Conservation (phyloP, 2,797 vertebrate genomes). For the Sebastes melanostomus region DNA sequence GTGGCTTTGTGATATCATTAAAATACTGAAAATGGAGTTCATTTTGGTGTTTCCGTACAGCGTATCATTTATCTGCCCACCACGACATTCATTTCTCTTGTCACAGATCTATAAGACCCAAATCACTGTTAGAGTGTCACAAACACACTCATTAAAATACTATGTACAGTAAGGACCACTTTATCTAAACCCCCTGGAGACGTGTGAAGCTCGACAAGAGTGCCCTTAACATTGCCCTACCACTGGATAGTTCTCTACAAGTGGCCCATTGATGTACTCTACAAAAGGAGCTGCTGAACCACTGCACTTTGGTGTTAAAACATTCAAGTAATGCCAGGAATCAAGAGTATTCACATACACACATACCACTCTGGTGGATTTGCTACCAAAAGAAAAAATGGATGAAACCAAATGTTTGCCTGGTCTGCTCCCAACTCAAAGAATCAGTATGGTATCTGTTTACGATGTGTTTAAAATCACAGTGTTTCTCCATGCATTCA, state of each 20-base stretch:
- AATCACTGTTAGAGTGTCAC: constrained; percentile 78
- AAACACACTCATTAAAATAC: constrained; percentile 82
- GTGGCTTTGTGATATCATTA: constrained; percentile 35
- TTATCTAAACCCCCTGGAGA: constrained; percentile 50
- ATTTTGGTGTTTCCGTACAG: constrained; percentile 17
- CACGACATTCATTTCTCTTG: constrained; percentile 42
- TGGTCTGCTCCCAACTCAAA: constrained; percentile 25
- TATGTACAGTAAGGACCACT: constrained; percentile 79
- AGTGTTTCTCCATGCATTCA: constrained; percentile 16
- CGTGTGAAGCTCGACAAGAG: constrained; percentile 36
- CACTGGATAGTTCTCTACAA: constrained; percentile 56
- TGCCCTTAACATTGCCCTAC: constrained; percentile 57
- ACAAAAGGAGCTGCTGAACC: constrained; percentile 56
- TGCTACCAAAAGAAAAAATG: constrained; percentile 36
- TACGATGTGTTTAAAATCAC: constrained; percentile 29
- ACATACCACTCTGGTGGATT: constrained; percentile 47
- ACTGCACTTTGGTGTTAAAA: constrained; percentile 70
- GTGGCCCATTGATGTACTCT: constrained; percentile 53
- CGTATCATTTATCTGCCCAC: constrained; percentile 27
- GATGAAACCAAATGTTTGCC: constrained; percentile 17
- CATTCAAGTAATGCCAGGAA: constrained; percentile 97
- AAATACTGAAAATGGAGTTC: constrained; percentile 15
- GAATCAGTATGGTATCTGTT: constrained; percentile 10
- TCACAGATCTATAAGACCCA: constrained; percentile 87
- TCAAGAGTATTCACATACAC: constrained; percentile 70